A percentile compares a stretch with the other conserved stretches of the same genome.
phyloP scores from a whole-genome alignment of 1,140 invertebrate species.

The Meloidogyne floridensis region DNA sequence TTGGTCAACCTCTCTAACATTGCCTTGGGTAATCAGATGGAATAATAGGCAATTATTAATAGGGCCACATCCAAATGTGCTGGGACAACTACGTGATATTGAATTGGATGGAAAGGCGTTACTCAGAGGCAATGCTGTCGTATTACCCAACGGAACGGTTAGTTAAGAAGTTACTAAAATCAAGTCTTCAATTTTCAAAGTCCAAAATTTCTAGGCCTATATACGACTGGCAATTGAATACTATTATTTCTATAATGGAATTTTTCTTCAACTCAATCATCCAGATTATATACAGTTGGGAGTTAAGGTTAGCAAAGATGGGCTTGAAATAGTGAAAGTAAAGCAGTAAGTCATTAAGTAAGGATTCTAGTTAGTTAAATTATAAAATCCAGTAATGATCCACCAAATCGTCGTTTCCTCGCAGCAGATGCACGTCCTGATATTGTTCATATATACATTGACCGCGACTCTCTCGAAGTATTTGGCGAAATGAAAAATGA shows the following conservation, averaged over 20 bases:
- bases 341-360: not conserved
- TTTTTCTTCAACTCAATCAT: not conserved
- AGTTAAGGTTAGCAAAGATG: not conserved
- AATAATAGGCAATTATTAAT: not conserved
- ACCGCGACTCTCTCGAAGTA: not conserved
- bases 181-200: too few relatives aligned
- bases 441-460: not conserved
- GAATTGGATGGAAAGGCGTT: constrained; percentile 1
- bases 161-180: too few relatives aligned
- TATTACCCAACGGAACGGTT: not conserved
- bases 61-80: not conserved
- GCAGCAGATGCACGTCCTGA: not conserved
- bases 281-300: not conserved
- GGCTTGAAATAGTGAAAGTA: not conserved
- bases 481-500: not conserved
- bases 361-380: too few relatives aligned
- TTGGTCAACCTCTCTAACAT: not conserved
- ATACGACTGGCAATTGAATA: not conserved
- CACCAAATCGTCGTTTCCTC: not conserved
- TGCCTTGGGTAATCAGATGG: not conserved
- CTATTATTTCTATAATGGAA: constrained; percentile 2
- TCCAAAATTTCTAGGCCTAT: not conserved
- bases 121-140: not conserved
- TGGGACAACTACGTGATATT: not conserved
- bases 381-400: not conserved